A percentile compares a stretch with the other conserved stretches of the same genome.
Evolutionary conservation across 2,113 vertebrate species (phyloP).

Genomic region (Actinemys pallida): DNA sequence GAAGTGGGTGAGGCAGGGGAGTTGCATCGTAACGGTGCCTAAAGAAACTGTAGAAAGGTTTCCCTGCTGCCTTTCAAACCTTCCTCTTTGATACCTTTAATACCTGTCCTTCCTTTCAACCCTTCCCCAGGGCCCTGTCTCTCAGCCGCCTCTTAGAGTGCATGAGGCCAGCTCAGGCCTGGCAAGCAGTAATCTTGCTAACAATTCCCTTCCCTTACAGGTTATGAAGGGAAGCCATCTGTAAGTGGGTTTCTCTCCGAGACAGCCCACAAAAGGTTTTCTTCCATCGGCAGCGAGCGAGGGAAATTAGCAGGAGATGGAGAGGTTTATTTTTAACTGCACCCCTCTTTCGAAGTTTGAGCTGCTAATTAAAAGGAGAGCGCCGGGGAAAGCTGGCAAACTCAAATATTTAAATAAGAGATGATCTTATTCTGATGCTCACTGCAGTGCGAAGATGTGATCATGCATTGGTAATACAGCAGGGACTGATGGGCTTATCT

Average conservation of each 20-base stretch:
- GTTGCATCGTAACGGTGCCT: neutral
- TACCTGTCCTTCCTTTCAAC: constrained; percentile 45
- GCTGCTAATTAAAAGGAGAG: constrained; percentile 52
- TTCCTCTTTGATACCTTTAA: constrained; percentile 20
- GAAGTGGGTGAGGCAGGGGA: neutral
- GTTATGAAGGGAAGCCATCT: constrained; percentile 54
- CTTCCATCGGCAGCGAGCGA: constrained; percentile 49
- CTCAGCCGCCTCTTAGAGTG: constrained; percentile 32
- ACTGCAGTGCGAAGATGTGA: neutral
- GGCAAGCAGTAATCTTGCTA: constrained; percentile 59
- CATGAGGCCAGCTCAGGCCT: constrained; percentile 1
- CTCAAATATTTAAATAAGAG: neutral
- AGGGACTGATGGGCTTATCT: neutral
- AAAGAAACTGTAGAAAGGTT: neutral
- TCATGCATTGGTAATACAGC: neutral
- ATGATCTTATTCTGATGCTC: constrained; percentile 27
- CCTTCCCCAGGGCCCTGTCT: constrained; percentile 23
- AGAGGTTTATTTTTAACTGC: constrained; percentile 70
- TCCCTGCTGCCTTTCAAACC: constrained; percentile 34
- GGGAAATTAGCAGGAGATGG: constrained; percentile 54
- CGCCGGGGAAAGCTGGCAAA: constrained; percentile 23
- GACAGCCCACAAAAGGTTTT: constrained; percentile 54
- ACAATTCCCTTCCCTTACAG: constrained; percentile 48
- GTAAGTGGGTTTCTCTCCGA: constrained; percentile 67
- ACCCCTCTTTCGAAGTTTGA: constrained; percentile 53